A percentile compares a stretch with the other conserved stretches of the same genome.
phyloP scores from a whole-genome alignment of 2,797 vertebrate species.

The Sciurus carolinensis region DNA sequence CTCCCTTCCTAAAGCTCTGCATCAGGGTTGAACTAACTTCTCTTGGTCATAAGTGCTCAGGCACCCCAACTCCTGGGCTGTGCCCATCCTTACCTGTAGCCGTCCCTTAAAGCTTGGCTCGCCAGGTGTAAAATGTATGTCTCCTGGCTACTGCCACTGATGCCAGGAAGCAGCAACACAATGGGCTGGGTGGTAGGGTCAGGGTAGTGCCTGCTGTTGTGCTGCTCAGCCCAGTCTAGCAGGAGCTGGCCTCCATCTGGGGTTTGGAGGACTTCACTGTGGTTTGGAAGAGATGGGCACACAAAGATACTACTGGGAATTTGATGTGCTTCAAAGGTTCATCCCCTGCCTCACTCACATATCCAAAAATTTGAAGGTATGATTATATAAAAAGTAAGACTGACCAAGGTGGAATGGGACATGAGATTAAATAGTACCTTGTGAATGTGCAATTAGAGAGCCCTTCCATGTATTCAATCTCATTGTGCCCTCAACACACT shows the following conservation, averaged over 20 bases:
- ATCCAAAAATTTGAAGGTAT: neutral
- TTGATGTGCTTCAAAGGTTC: neutral
- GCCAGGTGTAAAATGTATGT: slow-evolving; percentile 91
- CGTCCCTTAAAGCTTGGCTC: slow-evolving; percentile 87
- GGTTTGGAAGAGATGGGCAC: neutral
- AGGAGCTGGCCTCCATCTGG: slow-evolving; percentile 93
- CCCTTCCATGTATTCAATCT: neutral
- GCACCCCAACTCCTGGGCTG: neutral
- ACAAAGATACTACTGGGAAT: neutral
- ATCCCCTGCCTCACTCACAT: neutral
- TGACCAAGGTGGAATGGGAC: neutral
- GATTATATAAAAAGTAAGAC: neutral
- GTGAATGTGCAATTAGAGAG: neutral
- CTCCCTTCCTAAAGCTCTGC: neutral
- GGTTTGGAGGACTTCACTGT: slow-evolving; percentile 91
- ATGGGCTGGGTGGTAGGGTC: slow-evolving; percentile 90
- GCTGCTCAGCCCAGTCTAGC: slow-evolving; percentile 92
- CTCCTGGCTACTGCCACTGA: slow-evolving; percentile 92
- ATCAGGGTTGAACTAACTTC: neutral
- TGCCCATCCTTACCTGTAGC: slow-evolving; percentile 90
- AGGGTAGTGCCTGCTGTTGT: slow-evolving; percentile 79
- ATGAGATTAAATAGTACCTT: neutral
- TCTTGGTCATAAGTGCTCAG: neutral
- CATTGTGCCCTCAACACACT: neutral
- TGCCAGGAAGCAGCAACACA: slow-evolving; percentile 92